Percentiles rank a stretch among this genome's conserved stretches.
Evolutionary conservation across 1,140 invertebrate species (phyloP).

Genomic region (Drosophila lowei): DNA sequence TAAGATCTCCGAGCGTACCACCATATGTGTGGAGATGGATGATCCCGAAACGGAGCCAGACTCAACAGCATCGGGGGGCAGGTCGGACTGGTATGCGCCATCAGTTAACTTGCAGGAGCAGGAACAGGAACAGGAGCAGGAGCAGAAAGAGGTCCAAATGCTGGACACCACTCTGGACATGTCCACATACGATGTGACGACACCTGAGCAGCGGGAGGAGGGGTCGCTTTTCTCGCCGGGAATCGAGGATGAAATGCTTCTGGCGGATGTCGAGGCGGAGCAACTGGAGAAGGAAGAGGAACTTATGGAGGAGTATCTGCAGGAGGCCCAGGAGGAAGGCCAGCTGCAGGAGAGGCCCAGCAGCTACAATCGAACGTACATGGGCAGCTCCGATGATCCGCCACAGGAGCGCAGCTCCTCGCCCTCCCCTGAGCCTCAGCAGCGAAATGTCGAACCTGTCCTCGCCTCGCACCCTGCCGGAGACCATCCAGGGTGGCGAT

Average conservation of each 20-base stretch:
- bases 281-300: background rate
- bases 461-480: conserved; percentile 14
- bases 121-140: too few species aligned
- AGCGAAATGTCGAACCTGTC: conserved; percentile 44
- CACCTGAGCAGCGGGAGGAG: conserved; percentile 10
- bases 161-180: conserved; percentile 76
- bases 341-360: background rate
- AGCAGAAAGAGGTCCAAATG: conserved; percentile 13
- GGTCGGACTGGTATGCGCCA: conserved; percentile 29
- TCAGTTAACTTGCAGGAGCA: background rate
- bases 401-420: conserved; percentile 18
- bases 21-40: conserved; percentile 58
- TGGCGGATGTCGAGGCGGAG: background rate
- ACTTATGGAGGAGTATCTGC: background rate
- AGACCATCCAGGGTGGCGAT: conserved; percentile 16
- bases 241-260: background rate
- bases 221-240: background rate
- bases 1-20: conserved; percentile 70
- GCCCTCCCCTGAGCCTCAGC: conserved; percentile 47
- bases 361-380: conserved; percentile 3
- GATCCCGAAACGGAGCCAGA: conserved; percentile 16
- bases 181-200: conserved; percentile 68
- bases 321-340: background rate
- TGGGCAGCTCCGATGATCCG: background rate
- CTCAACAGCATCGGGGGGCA: background rate